Conservation (phyloP, 2,113 vertebrate genomes). For the Colistium nudipinnis region DNA sequence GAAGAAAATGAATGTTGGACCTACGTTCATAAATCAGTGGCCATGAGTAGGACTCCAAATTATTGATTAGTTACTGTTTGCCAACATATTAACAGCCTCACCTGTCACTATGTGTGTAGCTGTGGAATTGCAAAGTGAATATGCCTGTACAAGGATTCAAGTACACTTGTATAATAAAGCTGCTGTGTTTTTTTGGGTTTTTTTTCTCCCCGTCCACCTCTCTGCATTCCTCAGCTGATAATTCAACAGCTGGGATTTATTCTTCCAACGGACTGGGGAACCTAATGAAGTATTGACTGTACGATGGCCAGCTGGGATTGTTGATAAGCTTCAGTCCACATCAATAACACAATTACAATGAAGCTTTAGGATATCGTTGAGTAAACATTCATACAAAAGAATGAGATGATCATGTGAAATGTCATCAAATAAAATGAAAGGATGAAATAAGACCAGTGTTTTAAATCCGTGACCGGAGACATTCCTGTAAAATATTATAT, state of each 20-base stretch:
- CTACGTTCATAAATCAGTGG: no score
- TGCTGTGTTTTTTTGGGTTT: no score
- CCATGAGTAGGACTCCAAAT: no score
- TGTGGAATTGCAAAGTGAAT: background rate
- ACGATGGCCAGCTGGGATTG: slow-evolving; percentile 36
- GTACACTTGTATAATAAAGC: background rate
- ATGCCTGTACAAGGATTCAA: background rate
- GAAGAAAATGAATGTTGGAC: no score
- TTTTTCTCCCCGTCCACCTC: background rate
- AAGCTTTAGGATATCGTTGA: slow-evolving; percentile 15
- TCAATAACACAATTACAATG: slow-evolving; percentile 41
- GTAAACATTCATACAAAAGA: background rate
- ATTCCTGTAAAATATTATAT: slow-evolving; percentile 37
- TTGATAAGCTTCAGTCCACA: slow-evolving; percentile 42
- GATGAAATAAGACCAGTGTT: slow-evolving; percentile 13
- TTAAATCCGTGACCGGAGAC: slow-evolving; percentile 13
- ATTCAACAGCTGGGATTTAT: slow-evolving; percentile 41
- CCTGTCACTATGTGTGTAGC: no score
- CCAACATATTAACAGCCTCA: no score
- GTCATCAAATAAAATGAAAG: background rate
- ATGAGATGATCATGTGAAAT: background rate
- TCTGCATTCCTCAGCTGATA: slow-evolving; percentile 7
- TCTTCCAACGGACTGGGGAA: slow-evolving; percentile 15
- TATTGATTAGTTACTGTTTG: no score
- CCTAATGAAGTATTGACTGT: slow-evolving; percentile 50